Conservation (phyloP, 2,888 invertebrate genomes). For the Meandrusa payeni region DNA sequence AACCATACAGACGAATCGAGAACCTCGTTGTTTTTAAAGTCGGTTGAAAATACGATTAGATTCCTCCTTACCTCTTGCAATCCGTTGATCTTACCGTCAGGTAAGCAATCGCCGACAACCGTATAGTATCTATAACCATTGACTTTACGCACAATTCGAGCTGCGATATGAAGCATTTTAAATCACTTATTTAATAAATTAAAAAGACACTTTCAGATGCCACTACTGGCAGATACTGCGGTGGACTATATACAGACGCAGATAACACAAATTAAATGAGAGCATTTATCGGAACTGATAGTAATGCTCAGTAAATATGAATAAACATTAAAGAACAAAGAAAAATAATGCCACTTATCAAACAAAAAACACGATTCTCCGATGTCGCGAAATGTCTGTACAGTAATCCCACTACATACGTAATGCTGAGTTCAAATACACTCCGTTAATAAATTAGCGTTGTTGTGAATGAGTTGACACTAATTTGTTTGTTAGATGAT, state of each 20-base stretch:
- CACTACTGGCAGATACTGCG: conserved; percentile 16
- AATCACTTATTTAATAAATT: conserved; percentile 7
- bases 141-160: conserved; percentile 36
- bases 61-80: conserved; percentile 42
- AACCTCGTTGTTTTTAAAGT: no score
- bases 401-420: background rate
- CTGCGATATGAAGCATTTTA: conserved; percentile 50
- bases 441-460: no score
- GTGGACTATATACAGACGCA: conserved; percentile 16
- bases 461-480: no score
- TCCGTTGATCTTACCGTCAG: conserved; percentile 30
- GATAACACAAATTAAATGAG: conserved; percentile 35
- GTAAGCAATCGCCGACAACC: conserved; percentile 46
- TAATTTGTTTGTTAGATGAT: no score
- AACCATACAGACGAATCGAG: no score
- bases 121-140: conserved; percentile 49
- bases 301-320: conserved; percentile 31
- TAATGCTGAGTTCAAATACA: no score
- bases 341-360: conserved; percentile 24
- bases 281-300: conserved; percentile 38
- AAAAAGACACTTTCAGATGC: background rate
- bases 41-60: no score
- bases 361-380: background rate
- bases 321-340: conserved; percentile 29
- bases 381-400: background rate